Percentiles rank a stretch among this genome's conserved stretches.
phyloP scores from a whole-genome alignment of 2,888 invertebrate genomes.

The Sarcophaga carnaria region DNA sequence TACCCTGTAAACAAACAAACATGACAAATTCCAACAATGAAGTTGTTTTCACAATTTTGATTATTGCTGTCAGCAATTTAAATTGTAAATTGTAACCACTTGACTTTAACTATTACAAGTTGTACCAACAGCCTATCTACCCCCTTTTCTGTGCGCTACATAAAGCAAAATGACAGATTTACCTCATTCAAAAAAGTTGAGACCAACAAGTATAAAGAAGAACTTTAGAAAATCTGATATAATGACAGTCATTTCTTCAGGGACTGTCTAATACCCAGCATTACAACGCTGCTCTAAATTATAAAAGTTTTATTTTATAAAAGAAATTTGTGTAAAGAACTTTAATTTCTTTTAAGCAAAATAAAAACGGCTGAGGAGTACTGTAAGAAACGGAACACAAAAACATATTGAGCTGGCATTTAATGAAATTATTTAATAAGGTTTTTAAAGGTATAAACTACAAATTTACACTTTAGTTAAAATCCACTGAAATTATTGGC shows the following conservation, averaged over 20 bases:
- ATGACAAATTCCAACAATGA: background rate
- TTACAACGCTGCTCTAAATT: too few relatives aligned
- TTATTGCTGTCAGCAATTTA: slow-evolving; percentile 58
- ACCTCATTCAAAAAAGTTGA: slow-evolving; percentile 45
- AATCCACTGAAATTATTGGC: too few relatives aligned
- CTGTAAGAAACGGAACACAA: too few relatives aligned
- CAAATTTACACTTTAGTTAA: too few relatives aligned
- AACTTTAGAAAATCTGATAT: slow-evolving; percentile 31
- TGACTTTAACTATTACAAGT: slow-evolving; percentile 54
- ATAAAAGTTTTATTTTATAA: too few relatives aligned
- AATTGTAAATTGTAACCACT: slow-evolving; percentile 62
- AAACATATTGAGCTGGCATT: too few relatives aligned
- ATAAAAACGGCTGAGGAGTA: too few relatives aligned
- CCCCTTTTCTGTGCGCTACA: background rate
- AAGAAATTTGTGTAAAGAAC: too few relatives aligned
- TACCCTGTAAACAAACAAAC: too few relatives aligned
- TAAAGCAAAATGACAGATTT: slow-evolving; percentile 57
- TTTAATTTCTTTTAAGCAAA: too few relatives aligned
- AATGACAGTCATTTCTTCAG: slow-evolving; percentile 44
- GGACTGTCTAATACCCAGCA: slow-evolving; percentile 28
- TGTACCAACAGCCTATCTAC: slow-evolving; percentile 25
- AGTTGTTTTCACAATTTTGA: slow-evolving; percentile 41
- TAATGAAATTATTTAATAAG: too few relatives aligned
- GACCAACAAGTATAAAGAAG: background rate
- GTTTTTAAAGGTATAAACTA: too few relatives aligned